A percentile compares a stretch with the other conserved stretches of the same genome.
Conservation (phyloP, 2,888 invertebrate genomes). For the Volucella inanis region DNA sequence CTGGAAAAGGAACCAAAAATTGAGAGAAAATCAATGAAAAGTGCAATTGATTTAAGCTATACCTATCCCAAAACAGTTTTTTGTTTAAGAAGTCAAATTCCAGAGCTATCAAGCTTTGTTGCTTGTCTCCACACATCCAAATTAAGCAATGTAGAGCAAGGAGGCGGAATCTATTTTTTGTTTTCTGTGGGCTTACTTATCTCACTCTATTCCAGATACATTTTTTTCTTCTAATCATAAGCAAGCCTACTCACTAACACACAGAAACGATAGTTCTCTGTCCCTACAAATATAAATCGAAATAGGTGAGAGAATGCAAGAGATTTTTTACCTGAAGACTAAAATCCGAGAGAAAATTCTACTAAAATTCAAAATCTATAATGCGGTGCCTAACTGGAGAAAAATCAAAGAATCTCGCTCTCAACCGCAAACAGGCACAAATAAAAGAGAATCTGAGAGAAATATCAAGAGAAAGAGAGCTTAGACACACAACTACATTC, state of each 20-base stretch:
- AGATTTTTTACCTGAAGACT: slow-evolving; percentile 28
- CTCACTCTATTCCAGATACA: slow-evolving; percentile 12
- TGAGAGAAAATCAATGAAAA: background rate
- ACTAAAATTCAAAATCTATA: background rate
- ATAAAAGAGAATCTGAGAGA: slow-evolving; percentile 9
- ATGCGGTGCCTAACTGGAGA: slow-evolving; percentile 13
- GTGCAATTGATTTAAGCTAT: too few species aligned
- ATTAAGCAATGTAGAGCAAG: background rate
- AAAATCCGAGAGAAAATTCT: slow-evolving; percentile 4
- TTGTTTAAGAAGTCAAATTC: too few species aligned
- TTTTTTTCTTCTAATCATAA: slow-evolving; percentile 22
- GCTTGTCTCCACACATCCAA: too few species aligned
- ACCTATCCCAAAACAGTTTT: too few species aligned
- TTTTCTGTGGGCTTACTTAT: background rate
- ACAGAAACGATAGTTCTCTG: background rate
- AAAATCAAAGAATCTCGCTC: background rate
- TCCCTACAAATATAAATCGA: slow-evolving; percentile 19
- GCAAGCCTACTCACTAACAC: slow-evolving; percentile 29
- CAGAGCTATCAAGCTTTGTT: too few species aligned
- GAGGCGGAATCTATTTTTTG: background rate
- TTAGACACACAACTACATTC: slow-evolving; percentile 37
- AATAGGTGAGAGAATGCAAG: slow-evolving; percentile 7
- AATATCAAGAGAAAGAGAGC: background rate
- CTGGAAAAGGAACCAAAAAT: too few species aligned
- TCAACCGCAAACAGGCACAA: slow-evolving; percentile 12